These are phyloP conservation scores for Agrilus mali DNA, from an alignment of 2,888 invertebrate species.

Conservation along the genomic window DNA sequence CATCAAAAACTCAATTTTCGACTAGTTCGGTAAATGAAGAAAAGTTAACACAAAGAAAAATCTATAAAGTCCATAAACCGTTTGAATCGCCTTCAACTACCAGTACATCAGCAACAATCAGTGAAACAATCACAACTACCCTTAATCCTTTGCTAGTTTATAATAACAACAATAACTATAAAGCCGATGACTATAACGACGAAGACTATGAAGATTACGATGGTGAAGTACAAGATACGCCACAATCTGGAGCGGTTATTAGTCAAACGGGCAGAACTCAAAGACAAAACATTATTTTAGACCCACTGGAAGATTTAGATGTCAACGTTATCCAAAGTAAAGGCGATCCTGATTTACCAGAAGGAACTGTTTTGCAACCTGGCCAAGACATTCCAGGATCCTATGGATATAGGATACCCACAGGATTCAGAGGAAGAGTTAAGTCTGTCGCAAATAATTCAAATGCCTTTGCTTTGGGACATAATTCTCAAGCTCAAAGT, in stretches of 20 bases:
- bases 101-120: too few species aligned
- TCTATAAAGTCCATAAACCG: too few species aligned
- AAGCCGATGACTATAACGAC: conserved; percentile 31
- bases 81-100: too few species aligned
- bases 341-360: conserved; percentile 35
- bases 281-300: conserved; percentile 50
- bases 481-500: conserved; percentile 55
- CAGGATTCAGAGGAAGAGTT: conserved; percentile 55
- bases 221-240: conserved; percentile 37
- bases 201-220: conserved; percentile 37
- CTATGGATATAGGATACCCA: conserved; percentile 52
- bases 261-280: conserved; percentile 41
- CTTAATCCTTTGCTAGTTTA: too few species aligned
- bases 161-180: conserved; percentile 34
- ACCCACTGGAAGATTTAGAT: conserved; percentile 45
- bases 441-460: conserved; percentile 48
- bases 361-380: conserved; percentile 47
- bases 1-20: too few species aligned
- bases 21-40: too few species aligned
- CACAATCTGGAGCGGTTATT: conserved; percentile 27
- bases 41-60: too few species aligned
- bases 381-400: conserved; percentile 56
- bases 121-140: too few species aligned
- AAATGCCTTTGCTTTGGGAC: conserved; percentile 45
- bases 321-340: conserved; percentile 46